Conservation (phyloP, 2,113 vertebrate genomes). For the Brienomyrus brachyistius region DNA sequence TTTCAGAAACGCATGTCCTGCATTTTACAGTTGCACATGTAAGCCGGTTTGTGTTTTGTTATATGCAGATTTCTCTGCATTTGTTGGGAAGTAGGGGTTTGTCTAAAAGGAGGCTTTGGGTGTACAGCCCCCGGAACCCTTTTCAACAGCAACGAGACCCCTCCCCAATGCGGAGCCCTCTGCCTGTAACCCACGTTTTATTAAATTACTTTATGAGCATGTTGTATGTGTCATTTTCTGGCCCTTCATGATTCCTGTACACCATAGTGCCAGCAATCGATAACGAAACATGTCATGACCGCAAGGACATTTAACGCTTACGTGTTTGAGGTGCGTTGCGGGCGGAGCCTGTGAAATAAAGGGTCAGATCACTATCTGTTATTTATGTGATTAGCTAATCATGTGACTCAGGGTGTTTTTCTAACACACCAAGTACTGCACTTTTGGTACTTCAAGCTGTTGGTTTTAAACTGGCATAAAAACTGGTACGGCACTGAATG, state of each 20-base stretch:
- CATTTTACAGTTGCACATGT: neutral
- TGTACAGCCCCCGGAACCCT: neutral
- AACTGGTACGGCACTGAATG: neutral
- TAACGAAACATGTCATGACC: neutral
- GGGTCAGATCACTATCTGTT: neutral
- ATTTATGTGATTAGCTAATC: neutral
- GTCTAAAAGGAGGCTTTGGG: neutral
- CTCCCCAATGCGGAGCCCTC: neutral
- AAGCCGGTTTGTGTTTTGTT: neutral
- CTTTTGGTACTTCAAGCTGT: neutral
- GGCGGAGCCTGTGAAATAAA: neutral
- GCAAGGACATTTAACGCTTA: neutral
- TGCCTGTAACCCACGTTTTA: neutral
- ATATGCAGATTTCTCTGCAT: neutral
- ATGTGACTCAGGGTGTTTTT: neutral
- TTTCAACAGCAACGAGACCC: neutral
- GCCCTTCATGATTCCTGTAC: neutral
- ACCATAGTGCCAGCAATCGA: neutral
- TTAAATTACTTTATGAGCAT: neutral
- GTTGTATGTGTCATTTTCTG: neutral
- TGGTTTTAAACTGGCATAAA: neutral
- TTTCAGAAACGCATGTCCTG: neutral
- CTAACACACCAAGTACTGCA: neutral
- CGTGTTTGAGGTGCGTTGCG: fast-evolving
- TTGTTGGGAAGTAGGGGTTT: neutral